Conservation (phyloP, 2,888 invertebrate species). For the Spodoptera picta region DNA sequence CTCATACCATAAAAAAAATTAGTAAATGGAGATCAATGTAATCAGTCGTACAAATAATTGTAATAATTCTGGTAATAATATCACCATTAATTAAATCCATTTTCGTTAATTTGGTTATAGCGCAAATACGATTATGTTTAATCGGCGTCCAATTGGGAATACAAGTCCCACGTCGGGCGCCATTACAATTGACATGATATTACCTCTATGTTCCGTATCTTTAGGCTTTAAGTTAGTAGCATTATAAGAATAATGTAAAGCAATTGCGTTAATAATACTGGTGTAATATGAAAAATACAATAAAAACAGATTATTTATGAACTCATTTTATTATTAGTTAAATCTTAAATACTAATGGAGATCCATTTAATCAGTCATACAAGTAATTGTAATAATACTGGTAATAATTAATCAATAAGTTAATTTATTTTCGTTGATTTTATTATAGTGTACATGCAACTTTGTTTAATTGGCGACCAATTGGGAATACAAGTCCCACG, state of each 20-base stretch:
- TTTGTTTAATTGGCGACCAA: slow-evolving; percentile 11
- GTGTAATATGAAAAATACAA: slow-evolving; percentile 8
- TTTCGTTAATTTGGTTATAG: too few relatives aligned
- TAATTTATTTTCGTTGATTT: too few relatives aligned
- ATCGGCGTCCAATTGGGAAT: slow-evolving; percentile 12
- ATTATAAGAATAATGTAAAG: too few relatives aligned
- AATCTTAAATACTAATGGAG: slow-evolving; percentile 30
- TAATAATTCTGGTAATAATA: slow-evolving; percentile 15
- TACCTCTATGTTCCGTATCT: too few relatives aligned
- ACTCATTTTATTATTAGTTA: neutral
- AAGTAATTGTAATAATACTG: slow-evolving; percentile 21
- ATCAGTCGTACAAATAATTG: slow-evolving; percentile 30
- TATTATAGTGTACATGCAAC: too few relatives aligned
- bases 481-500: neutral
- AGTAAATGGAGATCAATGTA: slow-evolving; percentile 32
- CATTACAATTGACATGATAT: neutral
- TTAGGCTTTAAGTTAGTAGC: too few relatives aligned
- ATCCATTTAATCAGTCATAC: slow-evolving; percentile 40
- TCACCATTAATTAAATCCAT: too few relatives aligned
- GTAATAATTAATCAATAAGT: too few relatives aligned
- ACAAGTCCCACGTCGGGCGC: neutral
- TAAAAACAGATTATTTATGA: too few relatives aligned
- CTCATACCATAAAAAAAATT: too few relatives aligned
- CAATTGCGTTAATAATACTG: slow-evolving; percentile 17
- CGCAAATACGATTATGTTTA: neutral